Conservation (phyloP, 1,140 invertebrate genomes). For the Carcinoscorpius rotundicauda region DNA sequence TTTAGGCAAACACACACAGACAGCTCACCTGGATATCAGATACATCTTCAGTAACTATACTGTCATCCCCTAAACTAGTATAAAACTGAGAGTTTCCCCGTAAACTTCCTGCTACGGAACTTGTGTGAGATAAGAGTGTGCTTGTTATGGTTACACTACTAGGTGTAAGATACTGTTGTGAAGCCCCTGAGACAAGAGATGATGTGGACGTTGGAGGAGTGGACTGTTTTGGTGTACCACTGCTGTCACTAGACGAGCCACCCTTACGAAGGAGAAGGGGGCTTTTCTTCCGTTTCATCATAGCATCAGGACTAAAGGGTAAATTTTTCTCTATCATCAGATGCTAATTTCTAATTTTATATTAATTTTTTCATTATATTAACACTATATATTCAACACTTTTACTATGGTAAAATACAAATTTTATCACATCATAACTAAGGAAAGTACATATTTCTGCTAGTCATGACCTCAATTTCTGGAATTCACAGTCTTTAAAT, state of each 20-base stretch:
- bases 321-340: too few species aligned
- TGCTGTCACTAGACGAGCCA: constrained; percentile 11
- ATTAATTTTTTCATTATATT: too few species aligned
- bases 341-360: too few species aligned
- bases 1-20: not conserved
- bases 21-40: constrained; percentile 7
- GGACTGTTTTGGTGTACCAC: constrained; percentile 15
- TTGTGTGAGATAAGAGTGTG: too few species aligned
- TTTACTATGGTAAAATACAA: too few species aligned
- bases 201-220: constrained; percentile 12
- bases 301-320: too few species aligned
- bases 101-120: too few species aligned
- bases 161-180: constrained; percentile 11
- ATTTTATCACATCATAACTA: too few species aligned
- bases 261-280: constrained; percentile 15
- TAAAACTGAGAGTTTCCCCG: constrained; percentile 6
- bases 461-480: too few species aligned
- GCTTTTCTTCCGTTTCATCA: constrained; percentile 5
- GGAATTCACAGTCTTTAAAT: too few species aligned
- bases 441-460: too few species aligned
- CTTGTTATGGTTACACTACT: constrained; percentile 1
- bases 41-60: constrained; percentile 6
- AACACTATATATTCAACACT: too few species aligned
- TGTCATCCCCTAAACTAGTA: constrained; percentile 6
- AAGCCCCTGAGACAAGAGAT: constrained; percentile 4